phyloP scores from a whole-genome alignment of 2,888 invertebrate genomes.

The Palloptera scutellata region DNA sequence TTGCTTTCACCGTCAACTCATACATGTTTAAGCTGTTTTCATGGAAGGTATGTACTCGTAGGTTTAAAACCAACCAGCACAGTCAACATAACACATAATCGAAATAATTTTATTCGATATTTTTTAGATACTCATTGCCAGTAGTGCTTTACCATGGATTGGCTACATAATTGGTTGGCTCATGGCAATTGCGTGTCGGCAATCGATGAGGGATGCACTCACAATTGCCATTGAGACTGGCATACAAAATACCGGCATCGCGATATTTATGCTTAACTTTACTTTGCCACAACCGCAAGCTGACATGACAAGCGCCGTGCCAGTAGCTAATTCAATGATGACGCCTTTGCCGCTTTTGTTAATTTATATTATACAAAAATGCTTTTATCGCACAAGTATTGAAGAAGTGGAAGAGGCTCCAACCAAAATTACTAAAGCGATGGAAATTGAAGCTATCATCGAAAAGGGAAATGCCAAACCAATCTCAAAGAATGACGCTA shows the following conservation, averaged over 20 bases:
- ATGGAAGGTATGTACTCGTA: slow-evolving; percentile 80
- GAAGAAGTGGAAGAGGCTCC: slow-evolving; percentile 32
- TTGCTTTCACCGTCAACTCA: slow-evolving; percentile 84
- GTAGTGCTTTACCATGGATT: slow-evolving; percentile 82
- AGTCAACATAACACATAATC: too few relatives aligned
- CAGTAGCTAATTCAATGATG: slow-evolving; percentile 88
- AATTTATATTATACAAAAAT: slow-evolving; percentile 67
- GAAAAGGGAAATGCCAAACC: slow-evolving; percentile 20
- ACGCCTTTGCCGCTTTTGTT: slow-evolving; percentile 82
- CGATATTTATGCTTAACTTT: slow-evolving; percentile 83
- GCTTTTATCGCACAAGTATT: slow-evolving; percentile 34
- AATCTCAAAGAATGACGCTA: too few relatives aligned
- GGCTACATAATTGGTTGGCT: slow-evolving; percentile 77
- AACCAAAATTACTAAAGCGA: slow-evolving; percentile 28
- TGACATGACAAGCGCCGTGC: slow-evolving; percentile 85
- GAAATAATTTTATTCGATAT: too few relatives aligned
- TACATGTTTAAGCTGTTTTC: slow-evolving; percentile 86
- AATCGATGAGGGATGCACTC: slow-evolving; percentile 72
- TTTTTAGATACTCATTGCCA: slow-evolving; percentile 76
- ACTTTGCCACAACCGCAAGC: slow-evolving; percentile 83
- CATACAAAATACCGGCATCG: slow-evolving; percentile 88
- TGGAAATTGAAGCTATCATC: slow-evolving; percentile 35
- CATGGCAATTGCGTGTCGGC: slow-evolving; percentile 68
- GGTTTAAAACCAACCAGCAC: not conserved
- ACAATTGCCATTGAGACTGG: slow-evolving; percentile 91